Percentiles rank a stretch among this genome's conserved stretches.
phyloP scores from a whole-genome alignment of 2,797 vertebrate species.

The Periparus ater region DNA sequence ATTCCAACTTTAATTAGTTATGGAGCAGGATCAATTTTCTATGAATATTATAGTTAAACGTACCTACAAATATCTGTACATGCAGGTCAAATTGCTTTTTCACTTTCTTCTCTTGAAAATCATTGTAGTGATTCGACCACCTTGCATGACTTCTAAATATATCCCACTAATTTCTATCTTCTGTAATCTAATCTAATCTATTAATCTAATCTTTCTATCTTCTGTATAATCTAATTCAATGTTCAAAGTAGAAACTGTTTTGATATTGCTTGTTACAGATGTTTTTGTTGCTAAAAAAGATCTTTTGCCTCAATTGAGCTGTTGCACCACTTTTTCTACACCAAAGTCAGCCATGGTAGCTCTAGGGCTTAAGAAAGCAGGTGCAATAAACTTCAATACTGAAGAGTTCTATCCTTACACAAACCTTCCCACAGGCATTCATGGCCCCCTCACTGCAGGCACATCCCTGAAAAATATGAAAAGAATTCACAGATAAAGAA shows the following conservation, averaged over 20 bases:
- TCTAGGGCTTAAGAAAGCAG: background rate
- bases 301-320: background rate
- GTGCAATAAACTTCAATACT: background rate
- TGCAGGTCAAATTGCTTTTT: background rate
- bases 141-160: background rate
- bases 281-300: background rate
- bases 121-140: background rate
- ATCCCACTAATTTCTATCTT: background rate
- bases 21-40: background rate
- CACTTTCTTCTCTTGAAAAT: background rate
- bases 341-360: background rate
- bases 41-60: background rate
- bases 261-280: background rate
- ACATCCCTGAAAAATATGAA: background rate
- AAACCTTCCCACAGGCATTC: background rate
- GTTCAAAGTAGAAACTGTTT: background rate
- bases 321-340: background rate
- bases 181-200: too few relatives aligned
- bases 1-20: background rate
- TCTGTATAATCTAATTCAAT: background rate
- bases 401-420: background rate
- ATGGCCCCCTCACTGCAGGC: background rate
- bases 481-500: background rate
- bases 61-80: background rate
- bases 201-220: too few relatives aligned